These are phyloP conservation scores for Lasioglossum figueresi DNA, from an alignment of 2,888 invertebrate species.

Conservation along the genomic window DNA sequence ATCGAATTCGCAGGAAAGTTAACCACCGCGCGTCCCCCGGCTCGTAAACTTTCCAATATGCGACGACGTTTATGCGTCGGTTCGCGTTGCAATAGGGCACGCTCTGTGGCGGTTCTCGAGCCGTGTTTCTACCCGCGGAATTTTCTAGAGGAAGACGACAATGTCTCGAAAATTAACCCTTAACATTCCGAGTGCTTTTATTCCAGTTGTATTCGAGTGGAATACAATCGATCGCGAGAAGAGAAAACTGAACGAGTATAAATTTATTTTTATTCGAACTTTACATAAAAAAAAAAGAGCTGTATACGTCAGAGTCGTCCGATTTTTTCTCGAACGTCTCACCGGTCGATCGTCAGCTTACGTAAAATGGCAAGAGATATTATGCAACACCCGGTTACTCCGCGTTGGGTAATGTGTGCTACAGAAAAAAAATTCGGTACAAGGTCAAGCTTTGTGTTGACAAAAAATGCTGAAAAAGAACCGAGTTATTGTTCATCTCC, in stretches of 20 bases:
- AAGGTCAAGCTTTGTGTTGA: conserved; percentile 29
- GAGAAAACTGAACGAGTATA: background rate
- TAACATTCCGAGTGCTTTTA: background rate
- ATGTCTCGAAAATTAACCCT: background rate
- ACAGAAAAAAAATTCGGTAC: conserved; percentile 49
- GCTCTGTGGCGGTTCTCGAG: too few species aligned
- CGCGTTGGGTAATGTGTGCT: conserved; percentile 44
- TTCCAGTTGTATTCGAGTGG: too few species aligned
- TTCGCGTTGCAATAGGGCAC: conserved; percentile 7
- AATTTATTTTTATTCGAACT: background rate
- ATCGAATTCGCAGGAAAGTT: conserved; percentile 32
- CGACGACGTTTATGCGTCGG: conserved; percentile 28
- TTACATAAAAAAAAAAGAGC: background rate
- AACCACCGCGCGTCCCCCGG: conserved; percentile 8
- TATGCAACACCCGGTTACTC: conserved; percentile 45
- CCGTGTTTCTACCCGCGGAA: background rate
- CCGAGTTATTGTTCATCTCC: background rate
- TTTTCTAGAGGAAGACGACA: background rate
- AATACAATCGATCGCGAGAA: too few species aligned
- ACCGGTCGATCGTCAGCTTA: conserved; percentile 46
- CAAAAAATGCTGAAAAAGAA: background rate
- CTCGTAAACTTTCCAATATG: conserved; percentile 41
- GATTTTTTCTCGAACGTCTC: conserved; percentile 29
- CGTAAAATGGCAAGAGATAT: conserved; percentile 38
- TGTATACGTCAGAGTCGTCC: conserved; percentile 14